Base-by-base conservation (phyloP, 2,797 vertebrate species). In the Dipus sagitta region DNA sequence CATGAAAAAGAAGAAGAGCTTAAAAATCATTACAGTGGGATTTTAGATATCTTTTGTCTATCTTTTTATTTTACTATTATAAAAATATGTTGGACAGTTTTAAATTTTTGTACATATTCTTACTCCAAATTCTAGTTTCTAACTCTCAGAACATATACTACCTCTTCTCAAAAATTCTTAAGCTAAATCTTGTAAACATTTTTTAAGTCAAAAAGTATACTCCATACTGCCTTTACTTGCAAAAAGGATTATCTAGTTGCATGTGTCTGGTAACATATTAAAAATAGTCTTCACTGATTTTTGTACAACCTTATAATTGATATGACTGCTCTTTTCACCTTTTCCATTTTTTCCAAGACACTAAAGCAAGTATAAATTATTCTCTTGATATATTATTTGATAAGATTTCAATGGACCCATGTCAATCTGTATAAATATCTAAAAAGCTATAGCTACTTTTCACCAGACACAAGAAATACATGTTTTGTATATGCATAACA, bases 121-220 rank as follows among this genome's bases (percentile, higher is more conserved):
- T 90, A 18, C 23, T 92, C 32, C 34, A 85, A 83, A 88, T 86
- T 92, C 13, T 9, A 91, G 28, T 78, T 82, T 81, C 13, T 30
- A 70, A 70, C 86, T 95, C 18, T 86, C 2, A 84, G 12, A 38
- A 70, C n/a, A 89, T 65, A 64, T 67, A 68, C 9, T 65, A 3
- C 62, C 15, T 0, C 11, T 85, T 84, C 18, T 62, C 30, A 70
- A 70, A 4, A n/a, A 70, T 70, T 32, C n/a, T 28, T 70, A 14
- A 58, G 54, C 54, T 58, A 58, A 58, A 12, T 58, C 54, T 58
- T 58, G 54, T 58, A 58, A 58, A 58, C 13, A 17, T 17, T 13
- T 17, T 62, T 88, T 86, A 32, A 67, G 11, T 34, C 28, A 86
- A 21, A 88, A 74, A 84, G 38, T 76, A 34, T 86, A 30, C 4